Percentiles rank a stretch among this genome's conserved stretches.
Conservation (phyloP, 2,888 invertebrate species). For the Lottia scabra region DNA sequence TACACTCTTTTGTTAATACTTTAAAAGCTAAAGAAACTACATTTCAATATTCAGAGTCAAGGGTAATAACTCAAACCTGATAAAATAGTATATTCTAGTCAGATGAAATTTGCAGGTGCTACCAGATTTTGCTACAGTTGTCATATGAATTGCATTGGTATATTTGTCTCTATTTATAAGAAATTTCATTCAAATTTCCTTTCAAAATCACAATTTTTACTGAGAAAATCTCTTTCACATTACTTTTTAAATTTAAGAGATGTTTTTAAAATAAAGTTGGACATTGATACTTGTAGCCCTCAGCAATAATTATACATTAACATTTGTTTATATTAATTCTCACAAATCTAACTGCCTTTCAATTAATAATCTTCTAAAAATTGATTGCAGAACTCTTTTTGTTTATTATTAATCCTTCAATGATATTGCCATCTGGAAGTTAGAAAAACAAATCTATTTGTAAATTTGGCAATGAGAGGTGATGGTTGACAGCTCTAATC, state of each 20-base stretch:
- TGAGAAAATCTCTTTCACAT: not conserved
- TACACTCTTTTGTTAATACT: too few relatives aligned
- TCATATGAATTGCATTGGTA: too few relatives aligned
- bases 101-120: too few relatives aligned
- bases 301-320: not conserved
- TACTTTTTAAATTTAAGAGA: not conserved
- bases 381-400: not conserved
- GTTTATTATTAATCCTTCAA: not conserved
- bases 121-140: too few relatives aligned
- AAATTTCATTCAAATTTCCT: too few relatives aligned
- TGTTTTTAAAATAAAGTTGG: not conserved
- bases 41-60: too few relatives aligned
- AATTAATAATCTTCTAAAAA: not conserved
- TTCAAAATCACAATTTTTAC: not conserved
- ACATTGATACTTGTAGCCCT: too few relatives aligned
- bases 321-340: not conserved
- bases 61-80: too few relatives aligned
- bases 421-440: conserved; percentile 5
- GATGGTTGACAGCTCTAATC: not conserved
- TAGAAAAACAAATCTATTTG: conserved; percentile 5
- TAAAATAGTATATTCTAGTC: too few relatives aligned
- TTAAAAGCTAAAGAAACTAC: too few relatives aligned
- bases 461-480: not conserved
- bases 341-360: not conserved
- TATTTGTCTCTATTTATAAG: too few relatives aligned